Base-by-base conservation (phyloP, 2,888 invertebrate species). In the Belgica antarctica region DNA sequence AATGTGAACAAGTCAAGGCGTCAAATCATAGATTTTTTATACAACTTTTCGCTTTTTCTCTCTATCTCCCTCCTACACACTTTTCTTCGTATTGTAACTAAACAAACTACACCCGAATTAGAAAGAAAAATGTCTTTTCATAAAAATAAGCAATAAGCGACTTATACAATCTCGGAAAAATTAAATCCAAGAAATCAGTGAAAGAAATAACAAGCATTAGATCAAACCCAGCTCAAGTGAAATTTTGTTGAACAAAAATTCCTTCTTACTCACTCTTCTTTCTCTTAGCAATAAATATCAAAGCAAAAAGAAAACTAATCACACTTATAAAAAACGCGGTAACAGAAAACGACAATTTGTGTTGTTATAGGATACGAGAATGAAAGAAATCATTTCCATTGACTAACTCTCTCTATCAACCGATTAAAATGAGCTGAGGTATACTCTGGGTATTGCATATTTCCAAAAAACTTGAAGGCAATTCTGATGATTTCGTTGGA, bases 81-180 rank as follows among this genome's bases (percentile, higher is more conserved):
- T 41, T 15, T 41, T 41, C 41, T 41, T 10, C 3, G 15, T n/a
- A 41, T n/a, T 41, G 15, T 15, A 27, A 15, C n/a, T 15, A 27
- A 59, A 25, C 1, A 25, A 59, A 59, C 1, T 22, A 12, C 15
- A 17, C n/a, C n/a, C n/a, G 27, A 27, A 59, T 1, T 41, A 41
- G 31, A 28, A 66, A 66, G 65, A 41, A 65, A 46, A 63, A 63
- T 15, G 22, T 63, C 36, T 63, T 22, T 63, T 24, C n/a, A 52
- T 52, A 52, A 46, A 62, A 65, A 65, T 46, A 57, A 68, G 68
- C 68, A 68, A 68, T 68, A 68, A 68, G 68, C 68, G 68, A 68
- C 27, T 57, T 47, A 68, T 57, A 68, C 68, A 68, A 68, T 68
- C 68, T 62, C 62, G 62, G 27, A 25, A 62, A 62, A 28, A 62